Percentiles rank a stretch among this genome's conserved stretches.
Evolutionary conservation across 2,113 vertebrate species (phyloP).

Genomic region (Protobothrops mucrosquamatus): DNA sequence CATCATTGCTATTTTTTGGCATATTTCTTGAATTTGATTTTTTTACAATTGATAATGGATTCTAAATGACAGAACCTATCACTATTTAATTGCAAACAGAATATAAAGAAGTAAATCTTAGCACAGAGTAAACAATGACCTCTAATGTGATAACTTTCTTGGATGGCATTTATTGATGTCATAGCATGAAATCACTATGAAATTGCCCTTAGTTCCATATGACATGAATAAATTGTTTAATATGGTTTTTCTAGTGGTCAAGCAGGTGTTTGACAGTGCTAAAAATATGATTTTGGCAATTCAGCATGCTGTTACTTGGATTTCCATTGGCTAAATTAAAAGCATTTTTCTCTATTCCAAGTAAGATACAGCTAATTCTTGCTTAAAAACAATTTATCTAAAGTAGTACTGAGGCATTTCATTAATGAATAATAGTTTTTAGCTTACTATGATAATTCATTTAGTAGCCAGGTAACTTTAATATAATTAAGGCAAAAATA

Average conservation of each 20-base stretch:
- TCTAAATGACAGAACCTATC: background rate
- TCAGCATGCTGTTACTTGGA: background rate
- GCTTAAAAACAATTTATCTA: background rate
- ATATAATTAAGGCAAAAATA: constrained; percentile 30
- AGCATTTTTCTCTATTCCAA: background rate
- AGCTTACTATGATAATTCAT: background rate
- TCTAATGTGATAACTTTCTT: constrained; percentile 25
- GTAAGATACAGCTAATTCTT: background rate
- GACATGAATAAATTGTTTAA: constrained; percentile 30
- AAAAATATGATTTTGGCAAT: constrained; percentile 28
- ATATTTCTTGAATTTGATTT: background rate
- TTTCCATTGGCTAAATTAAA: background rate
- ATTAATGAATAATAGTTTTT: background rate
- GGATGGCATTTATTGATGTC: constrained; percentile 6
- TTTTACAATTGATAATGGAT: background rate
- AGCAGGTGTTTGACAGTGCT: constrained; percentile 28
- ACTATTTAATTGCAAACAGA: constrained; percentile 9
- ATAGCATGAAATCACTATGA: constrained; percentile 49
- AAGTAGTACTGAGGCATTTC: constrained; percentile 5
- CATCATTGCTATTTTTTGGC: background rate
- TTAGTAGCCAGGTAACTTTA: constrained; percentile 32
- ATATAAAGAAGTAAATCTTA: constrained; percentile 12
- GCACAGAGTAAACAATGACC: constrained; percentile 7
- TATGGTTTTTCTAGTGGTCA: constrained; percentile 12
- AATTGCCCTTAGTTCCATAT: constrained; percentile 43